A percentile compares a stretch with the other conserved stretches of the same genome.
Conservation (phyloP, 2,797 vertebrate species). For the Enteromius anoplus region DNA sequence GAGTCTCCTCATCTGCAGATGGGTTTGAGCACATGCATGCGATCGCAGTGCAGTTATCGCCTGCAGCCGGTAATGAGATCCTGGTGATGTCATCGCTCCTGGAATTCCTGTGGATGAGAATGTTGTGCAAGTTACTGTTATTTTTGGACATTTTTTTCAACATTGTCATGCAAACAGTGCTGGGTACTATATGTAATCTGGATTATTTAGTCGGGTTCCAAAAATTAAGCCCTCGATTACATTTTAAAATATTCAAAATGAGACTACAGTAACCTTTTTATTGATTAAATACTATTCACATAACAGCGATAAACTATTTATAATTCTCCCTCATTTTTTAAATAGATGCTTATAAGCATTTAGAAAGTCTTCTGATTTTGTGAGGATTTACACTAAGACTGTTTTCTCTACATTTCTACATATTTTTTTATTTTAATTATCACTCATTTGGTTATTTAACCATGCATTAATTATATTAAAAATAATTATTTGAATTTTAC, state of each 20-base stretch:
- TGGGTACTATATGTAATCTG: background rate
- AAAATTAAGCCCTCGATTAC: background rate
- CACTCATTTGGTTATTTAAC: too few species aligned
- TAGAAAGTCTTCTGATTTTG: too few species aligned
- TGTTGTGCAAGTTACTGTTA: background rate
- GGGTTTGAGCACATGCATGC: background rate
- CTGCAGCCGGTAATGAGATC: constrained; percentile 1
- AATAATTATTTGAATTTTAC: too few species aligned
- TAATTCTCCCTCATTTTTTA: too few species aligned
- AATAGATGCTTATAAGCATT: too few species aligned
- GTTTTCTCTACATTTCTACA: too few species aligned
- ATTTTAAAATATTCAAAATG: background rate
- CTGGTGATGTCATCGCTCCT: background rate
- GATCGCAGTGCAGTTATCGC: background rate
- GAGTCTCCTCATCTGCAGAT: background rate
- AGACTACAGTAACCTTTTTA: background rate
- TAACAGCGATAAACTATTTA: background rate
- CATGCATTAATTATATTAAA: too few species aligned
- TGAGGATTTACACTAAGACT: too few species aligned
- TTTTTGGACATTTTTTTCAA: too few species aligned
- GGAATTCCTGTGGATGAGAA: background rate
- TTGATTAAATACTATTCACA: background rate
- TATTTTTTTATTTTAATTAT: too few species aligned
- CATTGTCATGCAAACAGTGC: background rate
- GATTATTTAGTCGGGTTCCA: background rate